Percentiles rank a stretch among this genome's conserved stretches.
Evolutionary conservation across 2,888 invertebrate species (phyloP).

Genomic region (Oligia latruncula): DNA sequence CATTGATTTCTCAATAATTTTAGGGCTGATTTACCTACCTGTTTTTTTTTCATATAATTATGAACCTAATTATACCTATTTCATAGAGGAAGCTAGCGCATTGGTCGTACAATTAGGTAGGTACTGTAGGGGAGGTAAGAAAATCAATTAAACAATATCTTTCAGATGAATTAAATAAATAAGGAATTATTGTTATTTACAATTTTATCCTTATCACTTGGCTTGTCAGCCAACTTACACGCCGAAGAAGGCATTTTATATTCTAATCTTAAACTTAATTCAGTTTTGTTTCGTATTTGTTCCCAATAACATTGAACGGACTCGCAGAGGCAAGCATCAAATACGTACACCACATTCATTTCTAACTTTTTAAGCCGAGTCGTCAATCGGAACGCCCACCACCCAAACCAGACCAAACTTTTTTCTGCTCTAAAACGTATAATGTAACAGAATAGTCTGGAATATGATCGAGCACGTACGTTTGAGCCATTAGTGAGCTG

Average conservation of each 20-base stretch:
- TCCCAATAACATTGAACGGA: background rate
- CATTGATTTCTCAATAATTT: background rate
- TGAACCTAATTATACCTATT: background rate
- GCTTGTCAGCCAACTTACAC: background rate
- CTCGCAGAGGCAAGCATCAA: background rate
- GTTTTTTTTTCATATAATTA: no score
- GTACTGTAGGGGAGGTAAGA: no score
- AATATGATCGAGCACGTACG: constrained; percentile 75
- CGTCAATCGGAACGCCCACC: background rate
- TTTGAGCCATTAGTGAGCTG: constrained; percentile 77
- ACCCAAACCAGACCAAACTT: background rate
- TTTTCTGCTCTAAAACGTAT: constrained; percentile 18
- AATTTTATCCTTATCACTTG: background rate
- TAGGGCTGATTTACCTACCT: no score
- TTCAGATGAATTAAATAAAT: background rate
- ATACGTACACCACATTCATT: background rate
- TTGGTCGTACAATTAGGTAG: no score
- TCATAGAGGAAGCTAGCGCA: background rate
- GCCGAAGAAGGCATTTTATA: background rate
- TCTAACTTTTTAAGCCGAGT: background rate
- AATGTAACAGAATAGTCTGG: constrained; percentile 42
- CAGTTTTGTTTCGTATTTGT: background rate
- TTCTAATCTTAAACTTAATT: background rate
- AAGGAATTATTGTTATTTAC: background rate
- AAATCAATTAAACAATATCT: background rate